phyloP scores from a whole-genome alignment of 2,113 vertebrate species.

The Reinhardtius hippoglossoides region DNA sequence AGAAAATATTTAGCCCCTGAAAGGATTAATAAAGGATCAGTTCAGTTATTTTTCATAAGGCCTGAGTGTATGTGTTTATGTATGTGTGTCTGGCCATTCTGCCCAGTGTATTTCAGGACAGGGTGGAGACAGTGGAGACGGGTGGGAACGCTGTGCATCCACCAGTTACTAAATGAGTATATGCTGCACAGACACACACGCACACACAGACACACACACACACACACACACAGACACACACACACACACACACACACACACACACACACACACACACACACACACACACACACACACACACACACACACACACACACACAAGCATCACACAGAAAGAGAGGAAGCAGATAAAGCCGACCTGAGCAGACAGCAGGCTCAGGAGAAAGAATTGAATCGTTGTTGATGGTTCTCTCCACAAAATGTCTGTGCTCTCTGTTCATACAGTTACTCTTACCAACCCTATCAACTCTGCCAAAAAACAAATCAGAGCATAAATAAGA shows the following conservation, averaged over 20 bases:
- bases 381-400: slow-evolving; percentile 45
- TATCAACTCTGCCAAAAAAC: slow-evolving; percentile 53
- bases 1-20: slow-evolving; percentile 18
- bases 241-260: slow-evolving; percentile 19
- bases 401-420: slow-evolving; percentile 30
- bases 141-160: slow-evolving; percentile 61
- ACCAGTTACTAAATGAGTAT: slow-evolving; percentile 46
- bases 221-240: background rate
- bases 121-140: slow-evolving; percentile 74
- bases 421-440: slow-evolving; percentile 22
- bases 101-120: slow-evolving; percentile 70
- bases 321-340: background rate
- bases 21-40: slow-evolving; percentile 41
- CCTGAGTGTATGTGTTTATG: slow-evolving; percentile 32
- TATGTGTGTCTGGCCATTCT: slow-evolving; percentile 43
- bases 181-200: slow-evolving; percentile 18
- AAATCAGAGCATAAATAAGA: slow-evolving; percentile 62
- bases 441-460: slow-evolving; percentile 28
- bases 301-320: background rate
- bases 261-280: background rate
- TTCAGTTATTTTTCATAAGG: slow-evolving; percentile 46
- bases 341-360: slow-evolving; percentile 40
- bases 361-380: slow-evolving; percentile 33
- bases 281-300: slow-evolving; percentile 1
- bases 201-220: slow-evolving; percentile 5